phyloP scores from a whole-genome alignment of 92 coral and sea anemone genomes.

The Epizoanthus stellaris region DNA sequence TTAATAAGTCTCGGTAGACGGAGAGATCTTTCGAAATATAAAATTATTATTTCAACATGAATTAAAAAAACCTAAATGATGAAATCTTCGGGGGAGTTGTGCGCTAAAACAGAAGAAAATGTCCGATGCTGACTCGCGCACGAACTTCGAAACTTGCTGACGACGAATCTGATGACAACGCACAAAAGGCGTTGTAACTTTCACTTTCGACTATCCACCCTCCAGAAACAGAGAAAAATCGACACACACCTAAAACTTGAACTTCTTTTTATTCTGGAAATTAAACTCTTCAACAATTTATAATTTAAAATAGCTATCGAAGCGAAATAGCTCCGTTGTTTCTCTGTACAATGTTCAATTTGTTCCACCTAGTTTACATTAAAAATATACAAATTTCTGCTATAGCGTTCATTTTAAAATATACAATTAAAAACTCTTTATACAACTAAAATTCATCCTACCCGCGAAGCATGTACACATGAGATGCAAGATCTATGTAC shows the following conservation, averaged over 20 bases:
- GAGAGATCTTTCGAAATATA: not conserved
- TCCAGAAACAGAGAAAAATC: not conserved
- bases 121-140: not conserved
- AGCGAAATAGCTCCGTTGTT: conserved; percentile 17
- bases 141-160: not conserved
- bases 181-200: not conserved
- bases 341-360: conserved; percentile 35
- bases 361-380: conserved; percentile 15
- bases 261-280: conserved; percentile 29
- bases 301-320: conserved; percentile 39
- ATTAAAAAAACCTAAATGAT: not conserved
- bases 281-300: conserved; percentile 30
- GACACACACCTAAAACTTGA: conserved; percentile 16
- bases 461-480: not conserved
- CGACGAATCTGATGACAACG: not conserved
- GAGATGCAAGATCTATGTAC: conserved; percentile 28
- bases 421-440: conserved; percentile 23
- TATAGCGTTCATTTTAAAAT: conserved; percentile 18
- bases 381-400: conserved; percentile 40
- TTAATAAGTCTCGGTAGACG: not conserved
- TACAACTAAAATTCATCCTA: conserved; percentile 20
- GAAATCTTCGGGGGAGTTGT: not conserved
- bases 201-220: conserved; percentile 18
- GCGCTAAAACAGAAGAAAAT: not conserved
- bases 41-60: not conserved